Conservation (phyloP, 2,797 vertebrate species). For the Sparus aurata region DNA sequence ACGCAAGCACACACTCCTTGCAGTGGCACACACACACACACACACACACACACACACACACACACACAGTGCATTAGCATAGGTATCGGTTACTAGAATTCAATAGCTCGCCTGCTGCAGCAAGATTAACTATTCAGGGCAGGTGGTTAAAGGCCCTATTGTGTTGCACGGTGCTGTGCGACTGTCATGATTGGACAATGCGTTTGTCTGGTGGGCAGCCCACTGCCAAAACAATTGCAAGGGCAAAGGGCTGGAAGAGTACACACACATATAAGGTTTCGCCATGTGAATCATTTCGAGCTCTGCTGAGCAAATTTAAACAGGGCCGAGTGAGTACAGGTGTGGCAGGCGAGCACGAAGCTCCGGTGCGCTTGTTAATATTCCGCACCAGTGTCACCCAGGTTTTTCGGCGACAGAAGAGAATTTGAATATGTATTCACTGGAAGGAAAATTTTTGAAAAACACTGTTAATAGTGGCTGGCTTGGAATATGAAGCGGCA, state of each 20-base stretch:
- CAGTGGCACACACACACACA: constrained; percentile 45
- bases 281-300: constrained; percentile 64
- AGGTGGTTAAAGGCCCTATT: constrained; percentile 88
- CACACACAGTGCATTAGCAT: constrained; percentile 73
- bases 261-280: constrained; percentile 78
- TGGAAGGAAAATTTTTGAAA: constrained; percentile 24
- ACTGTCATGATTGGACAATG: constrained; percentile 80
- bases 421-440: constrained; percentile 41
- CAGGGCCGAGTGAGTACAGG: constrained; percentile 48
- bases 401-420: constrained; percentile 20
- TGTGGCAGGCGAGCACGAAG: constrained; percentile 6
- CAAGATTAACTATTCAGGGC: constrained; percentile 87
- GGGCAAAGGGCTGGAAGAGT: constrained; percentile 78
- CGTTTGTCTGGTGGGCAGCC: constrained; percentile 80
- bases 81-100: constrained; percentile 86
- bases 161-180: constrained; percentile 81
- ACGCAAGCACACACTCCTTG: constrained; percentile 40
- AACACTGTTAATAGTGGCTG: constrained; percentile 12
- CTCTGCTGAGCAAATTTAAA: constrained; percentile 63
- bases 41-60: constrained; percentile 53
- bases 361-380: constrained; percentile 44
- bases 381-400: constrained; percentile 22
- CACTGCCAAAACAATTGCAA: constrained; percentile 80
- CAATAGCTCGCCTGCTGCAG: constrained; percentile 86
- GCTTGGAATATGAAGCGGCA: constrained; percentile 47